Evolutionary conservation across 2,888 invertebrate species (phyloP).

Genomic region (Alcis repandata): DNA sequence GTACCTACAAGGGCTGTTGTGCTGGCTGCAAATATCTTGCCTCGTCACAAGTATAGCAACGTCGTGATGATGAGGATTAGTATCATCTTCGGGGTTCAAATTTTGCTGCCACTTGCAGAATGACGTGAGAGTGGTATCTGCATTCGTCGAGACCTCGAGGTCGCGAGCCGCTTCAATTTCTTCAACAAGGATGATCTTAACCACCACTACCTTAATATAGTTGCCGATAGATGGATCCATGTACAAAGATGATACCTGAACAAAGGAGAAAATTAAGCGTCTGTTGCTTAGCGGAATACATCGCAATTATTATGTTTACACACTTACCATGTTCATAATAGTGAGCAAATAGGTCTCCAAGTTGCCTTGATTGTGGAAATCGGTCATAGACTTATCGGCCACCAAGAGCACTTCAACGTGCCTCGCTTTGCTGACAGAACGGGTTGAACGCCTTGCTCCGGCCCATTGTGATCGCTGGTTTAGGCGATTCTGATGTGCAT

Average conservation of each 20-base stretch:
- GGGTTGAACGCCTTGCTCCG: slow-evolving; percentile 61
- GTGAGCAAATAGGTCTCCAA: slow-evolving; percentile 95
- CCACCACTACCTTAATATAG: slow-evolving; percentile 95
- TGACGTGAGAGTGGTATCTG: slow-evolving; percentile 92
- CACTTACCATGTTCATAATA: slow-evolving; percentile 95
- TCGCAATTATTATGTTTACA: slow-evolving; percentile 8
- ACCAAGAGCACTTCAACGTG: slow-evolving; percentile 95
- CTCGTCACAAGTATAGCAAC: slow-evolving; percentile 95
- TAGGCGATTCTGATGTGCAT: slow-evolving; percentile 60
- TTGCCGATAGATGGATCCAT: slow-evolving; percentile 96
- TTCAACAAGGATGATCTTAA: slow-evolving; percentile 93
- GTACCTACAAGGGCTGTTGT: slow-evolving; percentile 85
- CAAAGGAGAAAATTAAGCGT: slow-evolving; percentile 25
- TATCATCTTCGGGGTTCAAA: slow-evolving; percentile 91
- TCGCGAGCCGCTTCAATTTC: slow-evolving; percentile 88
- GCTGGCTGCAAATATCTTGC: slow-evolving; percentile 90
- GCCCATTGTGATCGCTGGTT: slow-evolving; percentile 49
- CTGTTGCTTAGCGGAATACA: background rate
- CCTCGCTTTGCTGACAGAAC: slow-evolving; percentile 91
- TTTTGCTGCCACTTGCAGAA: slow-evolving; percentile 95
- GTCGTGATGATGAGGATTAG: slow-evolving; percentile 95
- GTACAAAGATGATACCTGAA: slow-evolving; percentile 91
- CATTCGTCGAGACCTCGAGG: slow-evolving; percentile 92
- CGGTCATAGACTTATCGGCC: slow-evolving; percentile 95
- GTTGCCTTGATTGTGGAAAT: slow-evolving; percentile 94